Conservation (phyloP, 2,113 vertebrate species). For the Varanus komodoensis region DNA sequence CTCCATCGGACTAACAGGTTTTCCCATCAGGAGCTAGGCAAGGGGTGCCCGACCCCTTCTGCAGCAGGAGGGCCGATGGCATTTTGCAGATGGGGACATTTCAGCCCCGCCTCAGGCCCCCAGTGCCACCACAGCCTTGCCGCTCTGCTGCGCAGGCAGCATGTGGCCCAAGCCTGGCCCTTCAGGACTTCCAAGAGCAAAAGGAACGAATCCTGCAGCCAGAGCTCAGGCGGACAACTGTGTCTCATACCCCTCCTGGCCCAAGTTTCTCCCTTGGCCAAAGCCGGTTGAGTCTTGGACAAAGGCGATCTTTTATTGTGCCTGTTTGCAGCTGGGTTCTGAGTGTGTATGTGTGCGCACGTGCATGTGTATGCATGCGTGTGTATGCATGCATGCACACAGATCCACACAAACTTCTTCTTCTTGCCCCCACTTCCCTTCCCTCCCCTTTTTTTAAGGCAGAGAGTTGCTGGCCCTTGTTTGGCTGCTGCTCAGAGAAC, state of each 20-base stretch:
- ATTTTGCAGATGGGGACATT: not conserved
- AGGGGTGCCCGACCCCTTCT: constrained; percentile 14
- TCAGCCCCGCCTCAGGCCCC: not conserved
- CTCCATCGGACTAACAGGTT: constrained; percentile 58
- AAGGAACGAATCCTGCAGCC: not conserved
- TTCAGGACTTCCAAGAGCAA: not conserved
- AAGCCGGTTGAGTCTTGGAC: not conserved
- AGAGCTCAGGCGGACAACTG: not conserved
- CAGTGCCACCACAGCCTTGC: not conserved
- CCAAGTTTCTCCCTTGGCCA: not conserved
- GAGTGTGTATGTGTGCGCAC: not conserved
- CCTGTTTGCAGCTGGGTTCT: not conserved
- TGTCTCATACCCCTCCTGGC: not conserved
- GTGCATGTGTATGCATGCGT: no score
- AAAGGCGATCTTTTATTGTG: not conserved
- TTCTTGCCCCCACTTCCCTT: not conserved
- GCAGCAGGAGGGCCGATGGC: no score
- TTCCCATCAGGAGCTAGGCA: constrained; percentile 52
- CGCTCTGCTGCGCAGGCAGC: not conserved
- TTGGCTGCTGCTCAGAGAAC: not conserved
- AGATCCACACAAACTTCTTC: no score
- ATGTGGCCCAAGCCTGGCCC: not conserved
- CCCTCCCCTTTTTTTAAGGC: not conserved
- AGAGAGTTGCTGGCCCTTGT: not conserved
- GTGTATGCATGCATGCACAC: no score